phyloP scores from a whole-genome alignment of 2,113 vertebrate genomes.

The Chloroceryle aenea region DNA sequence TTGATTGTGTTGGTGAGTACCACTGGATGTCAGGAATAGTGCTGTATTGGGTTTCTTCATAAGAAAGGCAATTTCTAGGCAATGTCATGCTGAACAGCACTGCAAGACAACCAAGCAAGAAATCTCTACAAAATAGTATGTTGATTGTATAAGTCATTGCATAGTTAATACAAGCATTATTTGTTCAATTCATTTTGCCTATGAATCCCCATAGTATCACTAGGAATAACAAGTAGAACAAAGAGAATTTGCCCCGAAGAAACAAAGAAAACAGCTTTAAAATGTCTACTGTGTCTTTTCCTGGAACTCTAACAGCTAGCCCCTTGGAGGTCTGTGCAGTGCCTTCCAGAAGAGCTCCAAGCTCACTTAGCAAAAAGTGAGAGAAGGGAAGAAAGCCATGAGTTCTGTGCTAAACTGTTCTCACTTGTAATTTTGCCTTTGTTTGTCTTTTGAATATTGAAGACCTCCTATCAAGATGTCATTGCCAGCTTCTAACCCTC shows the following conservation, averaged over 20 bases:
- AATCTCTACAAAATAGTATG: background rate
- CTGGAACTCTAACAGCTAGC: background rate
- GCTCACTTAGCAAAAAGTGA: background rate
- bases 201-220: background rate
- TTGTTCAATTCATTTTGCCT: background rate
- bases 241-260: background rate
- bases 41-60: background rate
- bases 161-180: background rate
- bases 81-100: background rate
- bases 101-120: background rate
- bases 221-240: background rate
- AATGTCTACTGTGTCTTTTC: background rate
- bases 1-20: constrained; percentile 88
- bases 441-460: background rate
- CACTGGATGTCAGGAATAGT: background rate
- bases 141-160: background rate
- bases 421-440: background rate
- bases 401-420: background rate
- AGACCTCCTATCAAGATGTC: background rate
- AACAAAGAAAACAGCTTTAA: background rate
- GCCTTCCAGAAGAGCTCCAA: background rate
- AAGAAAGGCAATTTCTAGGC: background rate
- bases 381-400: background rate
- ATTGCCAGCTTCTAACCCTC: background rate
- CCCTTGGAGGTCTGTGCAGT: background rate